Evolutionary conservation across 2,113 vertebrate genomes (phyloP), one percentile per base, ranked within the genome.

Genomic region (Numenius arquata): DNA sequence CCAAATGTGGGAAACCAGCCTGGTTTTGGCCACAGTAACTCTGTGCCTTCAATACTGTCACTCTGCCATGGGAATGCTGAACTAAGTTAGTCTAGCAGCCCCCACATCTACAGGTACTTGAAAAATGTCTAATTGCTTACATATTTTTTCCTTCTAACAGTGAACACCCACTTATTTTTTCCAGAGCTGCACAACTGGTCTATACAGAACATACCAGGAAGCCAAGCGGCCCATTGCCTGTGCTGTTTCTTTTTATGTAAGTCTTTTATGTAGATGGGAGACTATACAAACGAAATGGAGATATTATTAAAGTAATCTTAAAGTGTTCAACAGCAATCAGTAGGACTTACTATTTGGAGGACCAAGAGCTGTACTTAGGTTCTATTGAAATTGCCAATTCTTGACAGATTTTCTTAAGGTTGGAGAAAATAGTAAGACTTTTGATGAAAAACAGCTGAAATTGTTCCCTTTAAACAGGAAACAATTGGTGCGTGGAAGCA

Each of bases 371-470:
- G 43, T 67, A 41, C 29, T 94, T 80, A 45, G 9, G 7, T 76
- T 73, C 58, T 70, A 5, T 16, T 82, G 88, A 94, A 93, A 88
- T 81, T 0, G 0, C 21, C 68, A 34, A 1, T 52, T 72, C 71
- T 76, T 85, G 92, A 86, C 45, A 74, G 40, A 90, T 88, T 79
- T 94, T 94, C 79, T 47, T 79, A 52, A 88, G 45, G 34, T 8
- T 91, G 29, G 63, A 96, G 85, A 79, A 93, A 90, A 83, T 66
- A 47, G 38, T 61, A 88, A 58, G 50, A 52, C 63, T 58, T 94
- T 58, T 88, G 74, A 85, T 76, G 75, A 73, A 94, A 96, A 85
- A 15, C 25, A 36, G 53, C 53, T 86, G 75, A 68, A 95, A 86
- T 75, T 45, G 36, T 41, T 90, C 59, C 53, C 45, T 84, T 87